Conservation (phyloP, 1,140 invertebrate species). For the Neoseiulus cucumeris region DNA sequence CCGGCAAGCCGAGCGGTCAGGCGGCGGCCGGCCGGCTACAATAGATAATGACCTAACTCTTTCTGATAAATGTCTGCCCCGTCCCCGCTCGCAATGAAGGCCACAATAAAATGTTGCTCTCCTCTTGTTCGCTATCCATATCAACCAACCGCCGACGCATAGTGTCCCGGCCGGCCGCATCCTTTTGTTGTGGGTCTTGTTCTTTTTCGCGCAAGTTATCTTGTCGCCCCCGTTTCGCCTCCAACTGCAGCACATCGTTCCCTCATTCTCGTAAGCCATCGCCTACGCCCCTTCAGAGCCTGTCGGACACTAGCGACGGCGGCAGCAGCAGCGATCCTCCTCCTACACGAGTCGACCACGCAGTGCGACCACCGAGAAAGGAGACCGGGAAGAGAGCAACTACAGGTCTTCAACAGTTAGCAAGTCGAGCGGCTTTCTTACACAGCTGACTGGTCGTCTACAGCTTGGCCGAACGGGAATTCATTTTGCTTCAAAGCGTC, state of each 20-base stretch:
- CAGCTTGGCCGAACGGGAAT: not conserved
- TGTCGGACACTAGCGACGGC: not conserved
- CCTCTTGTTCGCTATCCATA: not conserved
- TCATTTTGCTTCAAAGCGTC: not conserved
- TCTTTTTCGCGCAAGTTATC: not conserved
- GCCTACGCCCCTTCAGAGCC: not conserved
- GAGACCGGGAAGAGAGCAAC: not conserved
- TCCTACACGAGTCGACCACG: not conserved
- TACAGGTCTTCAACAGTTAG: conserved; percentile 12
- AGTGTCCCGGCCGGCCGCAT: not conserved
- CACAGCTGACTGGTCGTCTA: not conserved
- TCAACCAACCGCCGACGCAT: not conserved
- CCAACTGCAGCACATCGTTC: not conserved
- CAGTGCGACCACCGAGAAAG: not conserved
- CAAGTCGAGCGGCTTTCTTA: not conserved
- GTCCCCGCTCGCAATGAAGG: not conserved
- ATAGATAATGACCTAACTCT: conserved; percentile 10
- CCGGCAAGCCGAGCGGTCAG: not conserved
- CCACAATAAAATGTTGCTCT: conserved; percentile 11
- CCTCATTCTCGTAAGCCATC: not conserved
- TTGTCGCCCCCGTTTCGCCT: not conserved
- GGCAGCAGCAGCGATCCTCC: not conserved
- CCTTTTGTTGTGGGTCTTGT: not conserved
- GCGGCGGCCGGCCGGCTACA: not conserved
- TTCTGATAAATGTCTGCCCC: not conserved